phyloP scores from a whole-genome alignment of 2,888 invertebrate species.

The Lithophane socia region DNA sequence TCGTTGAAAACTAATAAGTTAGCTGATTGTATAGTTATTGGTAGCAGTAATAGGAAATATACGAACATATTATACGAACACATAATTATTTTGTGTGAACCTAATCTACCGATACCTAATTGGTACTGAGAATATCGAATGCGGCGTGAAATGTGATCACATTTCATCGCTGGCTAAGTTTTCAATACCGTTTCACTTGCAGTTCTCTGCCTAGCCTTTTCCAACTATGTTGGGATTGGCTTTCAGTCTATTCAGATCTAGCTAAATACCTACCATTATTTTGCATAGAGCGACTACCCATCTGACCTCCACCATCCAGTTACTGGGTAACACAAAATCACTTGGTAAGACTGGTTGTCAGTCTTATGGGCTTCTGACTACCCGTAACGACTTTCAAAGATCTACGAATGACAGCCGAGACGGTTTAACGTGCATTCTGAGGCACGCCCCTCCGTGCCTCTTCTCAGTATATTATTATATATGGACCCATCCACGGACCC shows the following conservation, averaged over 20 bases:
- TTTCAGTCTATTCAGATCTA: background rate
- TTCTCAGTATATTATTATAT: background rate
- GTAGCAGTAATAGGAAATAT: conserved; percentile 32
- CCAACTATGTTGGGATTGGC: background rate
- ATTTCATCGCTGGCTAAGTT: conserved; percentile 19
- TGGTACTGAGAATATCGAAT: conserved; percentile 22
- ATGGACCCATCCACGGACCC: background rate
- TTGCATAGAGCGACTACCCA: background rate
- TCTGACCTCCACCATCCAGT: no score
- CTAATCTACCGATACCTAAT: conserved; percentile 7
- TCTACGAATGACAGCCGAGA: background rate
- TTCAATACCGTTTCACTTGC: conserved; percentile 6
- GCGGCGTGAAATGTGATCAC: conserved; percentile 25
- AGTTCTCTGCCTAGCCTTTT: background rate
- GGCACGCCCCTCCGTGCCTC: background rate
- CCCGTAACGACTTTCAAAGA: background rate
- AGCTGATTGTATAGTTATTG: conserved; percentile 3
- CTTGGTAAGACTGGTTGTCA: background rate
- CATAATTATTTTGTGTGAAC: conserved; percentile 10
- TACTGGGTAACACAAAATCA: background rate
- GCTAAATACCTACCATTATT: background rate
- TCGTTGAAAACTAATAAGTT: conserved; percentile 16
- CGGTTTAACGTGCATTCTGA: background rate
- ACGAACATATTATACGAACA: conserved; percentile 28
- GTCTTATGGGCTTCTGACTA: background rate